A percentile compares a stretch with the other conserved stretches of the same genome.
Evolutionary conservation across 2,113 vertebrate species (phyloP).

Genomic region (Prinia subflava): DNA sequence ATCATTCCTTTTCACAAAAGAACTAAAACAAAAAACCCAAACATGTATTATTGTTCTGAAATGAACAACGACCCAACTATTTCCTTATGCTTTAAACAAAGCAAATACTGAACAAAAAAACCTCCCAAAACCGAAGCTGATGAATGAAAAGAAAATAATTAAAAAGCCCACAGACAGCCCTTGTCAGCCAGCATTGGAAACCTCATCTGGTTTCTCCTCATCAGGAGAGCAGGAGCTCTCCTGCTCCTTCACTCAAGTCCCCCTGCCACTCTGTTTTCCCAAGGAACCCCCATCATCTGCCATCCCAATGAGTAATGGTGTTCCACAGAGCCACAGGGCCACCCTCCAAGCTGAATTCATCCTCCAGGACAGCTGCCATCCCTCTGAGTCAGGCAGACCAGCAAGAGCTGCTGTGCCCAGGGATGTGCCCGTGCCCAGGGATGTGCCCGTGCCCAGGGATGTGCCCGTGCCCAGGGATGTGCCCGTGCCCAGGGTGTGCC

Average conservation of each 20-base stretch:
- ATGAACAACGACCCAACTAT: background rate
- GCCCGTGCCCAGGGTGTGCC: no score
- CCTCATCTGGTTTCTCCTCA: no score
- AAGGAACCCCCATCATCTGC: background rate
- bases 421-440: no score
- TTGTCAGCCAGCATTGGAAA: background rate
- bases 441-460: no score
- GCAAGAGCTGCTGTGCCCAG: no score
- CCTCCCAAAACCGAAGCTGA: fast-evolving
- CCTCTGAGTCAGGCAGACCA: background rate
- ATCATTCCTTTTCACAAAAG: background rate
- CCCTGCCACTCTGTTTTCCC: background rate
- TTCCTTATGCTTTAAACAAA: background rate
- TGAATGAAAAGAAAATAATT: background rate
- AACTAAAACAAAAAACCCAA: background rate
- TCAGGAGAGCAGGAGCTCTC: no score
- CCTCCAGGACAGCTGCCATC: background rate
- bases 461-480: no score
- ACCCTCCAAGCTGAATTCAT: constrained; percentile 10
- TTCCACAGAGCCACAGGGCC: background rate
- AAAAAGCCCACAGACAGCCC: background rate
- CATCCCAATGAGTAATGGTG: background rate
- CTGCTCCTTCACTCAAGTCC: background rate
- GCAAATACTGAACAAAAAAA: background rate
- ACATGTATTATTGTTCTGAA: background rate